Evolutionary conservation across 1,140 invertebrate species (phyloP), one percentile per base, ranked within the genome.

Genomic region (Zaprionus davidi): DNA sequence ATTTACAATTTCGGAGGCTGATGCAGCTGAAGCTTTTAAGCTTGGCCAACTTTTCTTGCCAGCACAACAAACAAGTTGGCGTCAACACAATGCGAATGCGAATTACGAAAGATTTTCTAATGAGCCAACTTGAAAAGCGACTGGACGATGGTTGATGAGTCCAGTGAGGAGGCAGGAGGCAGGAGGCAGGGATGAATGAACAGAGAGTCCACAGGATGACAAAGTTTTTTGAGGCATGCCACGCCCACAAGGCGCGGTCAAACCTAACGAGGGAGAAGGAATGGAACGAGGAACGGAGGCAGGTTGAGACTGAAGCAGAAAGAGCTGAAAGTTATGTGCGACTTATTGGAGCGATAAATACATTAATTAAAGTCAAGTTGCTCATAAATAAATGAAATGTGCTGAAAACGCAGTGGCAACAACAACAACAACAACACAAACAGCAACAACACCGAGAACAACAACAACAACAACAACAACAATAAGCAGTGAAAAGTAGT

Each of bases 311-410:
- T 17, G 41, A 17, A 17, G 41, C 41, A 63, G 12, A 49, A 17
- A 20, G 44, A 58, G 56, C 65, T 67, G 55, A 78, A 76, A 78
- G 84, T 88, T 81, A 73, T 88, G 70, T 88, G 71, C 80, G 68
- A 88, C 64, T 88, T 85, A 85, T 88, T 90, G 85, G 78, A 82
- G 85, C 85, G 86, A 90, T 88, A 88, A 88, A 90, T 90, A 88
- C 82, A 90, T 88, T 90, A 88, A 88, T 88, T 90, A 90, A 88
- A 90, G 75, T 85, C 87, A 79, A 90, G 72, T 82, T 88, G 36
- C 86, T 88, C 85, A 81, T 81, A 81, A 81, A 88, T 88, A 88
- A 88, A 88, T 84, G 73, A 81, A 84, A 84, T 86, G 79, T 79
- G 78, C 57, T 85, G 57, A 74, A 88, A 86, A 72, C 51, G 55